Base-by-base conservation (phyloP, 2,113 vertebrate species). In the Campylomormyrus numenius region DNA sequence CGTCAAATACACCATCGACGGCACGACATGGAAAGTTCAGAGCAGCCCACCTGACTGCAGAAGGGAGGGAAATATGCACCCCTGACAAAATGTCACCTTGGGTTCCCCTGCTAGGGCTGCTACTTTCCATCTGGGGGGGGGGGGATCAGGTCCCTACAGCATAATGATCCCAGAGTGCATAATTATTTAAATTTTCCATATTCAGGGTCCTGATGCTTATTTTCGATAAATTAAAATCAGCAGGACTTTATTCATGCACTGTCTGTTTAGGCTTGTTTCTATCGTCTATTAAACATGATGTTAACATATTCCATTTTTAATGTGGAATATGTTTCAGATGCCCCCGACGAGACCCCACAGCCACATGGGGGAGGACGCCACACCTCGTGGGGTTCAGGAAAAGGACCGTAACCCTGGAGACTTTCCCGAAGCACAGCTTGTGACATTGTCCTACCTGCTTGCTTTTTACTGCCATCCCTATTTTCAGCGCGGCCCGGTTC, bases 401-500 rank as follows among this genome's bases (percentile, higher is more conserved):
- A 45, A 9, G 7, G 19, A 48, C 19, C 17, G 8, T 24, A 84
- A 45, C 42, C 17, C 8, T 42, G 19, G 15, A 56, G 42, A 3
- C 17, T n/a, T 48, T 48, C 13, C 19, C 2, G 9, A 21, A n/a
- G 80, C 35, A 24, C 70, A 77, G 80, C 42, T 8, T 46, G 39
- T 84, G 17, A 31, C 10, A 27, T 0, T 1, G 70, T 80, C 17
- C 35, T 94, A 99, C 98, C 96, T 93, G 96, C 91, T 89, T 97
- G 97, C 90, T 96, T 96, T 94, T 94, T 98, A 92, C 92, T 94
- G 2, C 93, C 91, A 62, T 97, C 96, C 35, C 94, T 92, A 94
- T 93, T 98, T 93, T 99, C 98, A 93, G 95, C 94, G 94, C 96
- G 96, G 91, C 96, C 94, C 19, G 95, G 95, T 11, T 98, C 98